A percentile compares a stretch with the other conserved stretches of the same genome.
Conservation (phyloP, 2,113 vertebrate genomes). For the Cyphomyrus discorhynchus region DNA sequence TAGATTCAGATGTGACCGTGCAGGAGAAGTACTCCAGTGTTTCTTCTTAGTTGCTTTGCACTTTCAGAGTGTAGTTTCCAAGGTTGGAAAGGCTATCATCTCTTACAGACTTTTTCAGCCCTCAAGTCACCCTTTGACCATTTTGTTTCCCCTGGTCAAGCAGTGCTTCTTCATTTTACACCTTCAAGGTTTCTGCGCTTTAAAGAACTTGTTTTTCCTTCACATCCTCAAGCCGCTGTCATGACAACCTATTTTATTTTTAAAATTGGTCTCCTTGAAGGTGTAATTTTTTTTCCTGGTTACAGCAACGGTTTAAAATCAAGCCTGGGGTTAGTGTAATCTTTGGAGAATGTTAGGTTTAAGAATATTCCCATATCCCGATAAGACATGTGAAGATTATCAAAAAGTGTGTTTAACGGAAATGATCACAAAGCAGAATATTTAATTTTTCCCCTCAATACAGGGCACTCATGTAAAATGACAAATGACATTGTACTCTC, state of each 20-base stretch:
- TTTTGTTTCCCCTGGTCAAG: slow-evolving; percentile 20
- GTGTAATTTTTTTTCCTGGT: slow-evolving; percentile 58
- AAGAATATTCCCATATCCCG: slow-evolving; percentile 27
- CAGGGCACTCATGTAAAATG: neutral
- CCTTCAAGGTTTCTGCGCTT: slow-evolving; percentile 40
- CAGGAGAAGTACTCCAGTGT: neutral
- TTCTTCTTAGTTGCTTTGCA: neutral
- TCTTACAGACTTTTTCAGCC: slow-evolving; percentile 31
- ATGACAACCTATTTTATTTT: slow-evolving; percentile 53
- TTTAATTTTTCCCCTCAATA: neutral
- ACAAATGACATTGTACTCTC: neutral
- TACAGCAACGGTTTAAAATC: slow-evolving; percentile 53
- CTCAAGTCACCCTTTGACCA: slow-evolving; percentile 41
- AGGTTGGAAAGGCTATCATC: neutral
- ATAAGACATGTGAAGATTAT: slow-evolving; percentile 22
- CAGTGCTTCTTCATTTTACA: slow-evolving; percentile 34
- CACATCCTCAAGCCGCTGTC: slow-evolving; percentile 51
- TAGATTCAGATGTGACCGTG: neutral
- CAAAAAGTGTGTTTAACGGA: neutral
- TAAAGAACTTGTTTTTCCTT: slow-evolving; percentile 44
- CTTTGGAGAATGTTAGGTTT: slow-evolving; percentile 40
- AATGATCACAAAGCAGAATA: neutral
- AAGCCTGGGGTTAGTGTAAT: slow-evolving; percentile 59
- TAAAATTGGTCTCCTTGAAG: slow-evolving; percentile 59
- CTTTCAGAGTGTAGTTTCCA: neutral